phyloP scores from a whole-genome alignment of 2,797 vertebrate genomes.

The Rhynchotus rufescens region DNA sequence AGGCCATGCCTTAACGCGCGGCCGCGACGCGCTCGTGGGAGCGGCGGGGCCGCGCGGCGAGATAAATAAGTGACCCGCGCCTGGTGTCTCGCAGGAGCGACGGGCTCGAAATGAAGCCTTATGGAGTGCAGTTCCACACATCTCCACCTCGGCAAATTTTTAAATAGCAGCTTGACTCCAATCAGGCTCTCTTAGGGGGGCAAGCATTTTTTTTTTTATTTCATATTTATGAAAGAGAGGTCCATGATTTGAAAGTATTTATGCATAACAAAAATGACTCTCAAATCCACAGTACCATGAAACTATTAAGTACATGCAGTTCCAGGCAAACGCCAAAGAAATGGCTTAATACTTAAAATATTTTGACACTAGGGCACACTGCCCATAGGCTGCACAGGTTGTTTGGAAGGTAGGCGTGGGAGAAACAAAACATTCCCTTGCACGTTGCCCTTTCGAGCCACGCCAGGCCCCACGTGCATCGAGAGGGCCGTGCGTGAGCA shows the following conservation, averaged over 20 bases:
- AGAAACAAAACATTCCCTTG: not conserved
- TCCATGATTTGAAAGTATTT: not conserved
- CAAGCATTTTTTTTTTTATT: not conserved
- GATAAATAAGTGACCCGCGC: not conserved
- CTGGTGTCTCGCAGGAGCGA: not conserved
- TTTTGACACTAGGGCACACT: not conserved
- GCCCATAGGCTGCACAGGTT: not conserved
- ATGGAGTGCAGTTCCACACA: not conserved
- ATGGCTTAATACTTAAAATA: not conserved
- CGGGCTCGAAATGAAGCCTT: not conserved
- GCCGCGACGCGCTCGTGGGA: accelerated
- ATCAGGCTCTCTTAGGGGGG: not conserved
- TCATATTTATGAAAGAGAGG: not conserved
- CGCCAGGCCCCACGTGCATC: not conserved
- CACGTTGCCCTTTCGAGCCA: not conserved
- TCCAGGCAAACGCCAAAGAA: not conserved
- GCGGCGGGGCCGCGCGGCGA: not conserved
- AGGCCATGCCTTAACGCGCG: accelerated
- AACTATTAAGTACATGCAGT: not conserved
- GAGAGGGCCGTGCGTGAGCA: not conserved
- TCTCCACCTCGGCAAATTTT: not conserved
- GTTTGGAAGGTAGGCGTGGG: not conserved
- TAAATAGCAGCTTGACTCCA: not conserved
- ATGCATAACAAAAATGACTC: not conserved
- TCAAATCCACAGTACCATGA: not conserved